Base-by-base conservation (phyloP, 2,113 vertebrate genomes). In the Antechinus flavipes region DNA sequence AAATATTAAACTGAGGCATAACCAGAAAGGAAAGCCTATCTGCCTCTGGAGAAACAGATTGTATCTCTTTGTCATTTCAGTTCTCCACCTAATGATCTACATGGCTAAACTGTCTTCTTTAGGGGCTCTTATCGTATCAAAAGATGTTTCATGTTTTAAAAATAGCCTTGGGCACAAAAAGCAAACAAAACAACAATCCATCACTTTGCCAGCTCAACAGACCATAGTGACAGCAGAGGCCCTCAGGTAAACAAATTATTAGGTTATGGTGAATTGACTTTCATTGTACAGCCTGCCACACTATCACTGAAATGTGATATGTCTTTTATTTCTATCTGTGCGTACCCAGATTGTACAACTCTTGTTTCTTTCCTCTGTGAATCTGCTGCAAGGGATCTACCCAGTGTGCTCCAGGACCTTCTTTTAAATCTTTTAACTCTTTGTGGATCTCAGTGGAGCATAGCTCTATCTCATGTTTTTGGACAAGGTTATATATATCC, bases 191-290 rank as follows among this genome's bases (percentile, higher is more conserved):
- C 68, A 84, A 42, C n/a, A 84, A 22, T 84, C 42, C 68, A 84
- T 84, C 68, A 84, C 68, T 84, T 84, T 84, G 68, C 68, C 68
- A 23, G 68, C 16, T 84, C 68, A 84, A 84, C n/a, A 84, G n/a
- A 84, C 68, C n/a, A 42, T 84, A 84, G n/a, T 84, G 68, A 84
- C 68, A 84, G 68, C 68, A n/a, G 19, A 84, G n/a, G 68, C 68
- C 68, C 68, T 84, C 68, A 84, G 68, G 68, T 84, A 84, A 84
- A 84, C 35, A 84, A 84, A 84, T 84, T 84, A 84, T 84, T 84
- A 84, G 35, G n/a, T 84, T 84, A 23, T 42, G 35, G 19, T 84
- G 68, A 84, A 84, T 84, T 84, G 68, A 84, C 68, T 84, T 42
- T 84, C 68, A 84, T 42, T 84, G 68, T 84, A 42, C n/a, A 23